Evolutionary conservation across 2,888 invertebrate genomes (phyloP).

Genomic region (Brenthis ino): DNA sequence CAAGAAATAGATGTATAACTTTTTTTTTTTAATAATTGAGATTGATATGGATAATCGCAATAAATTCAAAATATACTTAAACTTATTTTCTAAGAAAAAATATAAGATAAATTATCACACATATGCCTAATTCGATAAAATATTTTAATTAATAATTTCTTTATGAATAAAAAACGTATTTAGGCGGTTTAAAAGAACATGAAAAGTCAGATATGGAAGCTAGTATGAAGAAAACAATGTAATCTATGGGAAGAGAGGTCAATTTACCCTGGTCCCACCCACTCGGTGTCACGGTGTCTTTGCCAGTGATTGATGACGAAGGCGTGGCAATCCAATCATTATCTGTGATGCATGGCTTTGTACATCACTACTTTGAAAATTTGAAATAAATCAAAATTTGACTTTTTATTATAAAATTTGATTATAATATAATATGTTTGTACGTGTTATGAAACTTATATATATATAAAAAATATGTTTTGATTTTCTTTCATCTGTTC

Average conservation of each 20-base stretch:
- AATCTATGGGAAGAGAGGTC: slow-evolving; percentile 51
- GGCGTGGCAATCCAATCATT: slow-evolving; percentile 82
- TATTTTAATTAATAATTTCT: background rate
- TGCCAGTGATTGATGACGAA: slow-evolving; percentile 78
- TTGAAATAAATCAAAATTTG: slow-evolving; percentile 25
- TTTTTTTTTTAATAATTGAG: too few species aligned
- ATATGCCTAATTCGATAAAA: background rate
- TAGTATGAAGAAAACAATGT: slow-evolving; percentile 1
- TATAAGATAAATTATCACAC: too few species aligned
- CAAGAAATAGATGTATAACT: too few species aligned
- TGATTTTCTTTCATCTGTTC: too few species aligned
- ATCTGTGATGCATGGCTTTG: slow-evolving; percentile 78
- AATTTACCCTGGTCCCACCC: slow-evolving; percentile 47
- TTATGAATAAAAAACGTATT: background rate
- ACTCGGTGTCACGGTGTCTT: slow-evolving; percentile 62
- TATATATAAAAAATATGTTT: background rate
- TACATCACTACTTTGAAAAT: slow-evolving; percentile 65
- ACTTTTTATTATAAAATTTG: slow-evolving; percentile 1
- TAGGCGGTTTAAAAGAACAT: background rate
- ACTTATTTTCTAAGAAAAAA: too few species aligned
- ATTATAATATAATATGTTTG: background rate
- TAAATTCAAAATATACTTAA: too few species aligned
- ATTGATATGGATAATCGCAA: too few species aligned
- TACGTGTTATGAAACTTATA: background rate
- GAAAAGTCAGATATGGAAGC: background rate